phyloP scores from a whole-genome alignment of 2,797 vertebrate species.

The Lacerta viridis region DNA sequence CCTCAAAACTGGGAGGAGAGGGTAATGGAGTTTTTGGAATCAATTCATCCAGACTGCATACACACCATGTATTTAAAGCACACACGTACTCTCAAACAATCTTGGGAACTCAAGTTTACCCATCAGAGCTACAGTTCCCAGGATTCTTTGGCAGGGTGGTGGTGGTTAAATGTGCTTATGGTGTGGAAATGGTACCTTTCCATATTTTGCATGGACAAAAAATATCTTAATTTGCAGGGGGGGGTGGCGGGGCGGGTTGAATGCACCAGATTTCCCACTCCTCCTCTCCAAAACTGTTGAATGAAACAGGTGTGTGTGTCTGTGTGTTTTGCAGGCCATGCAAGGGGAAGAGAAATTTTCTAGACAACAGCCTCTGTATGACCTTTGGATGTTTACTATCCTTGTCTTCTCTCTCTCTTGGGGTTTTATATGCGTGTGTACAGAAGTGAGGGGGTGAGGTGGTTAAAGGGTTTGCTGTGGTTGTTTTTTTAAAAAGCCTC shows the following conservation, averaged over 20 bases:
- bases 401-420: background rate
- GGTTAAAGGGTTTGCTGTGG: background rate
- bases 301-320: background rate
- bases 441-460: background rate
- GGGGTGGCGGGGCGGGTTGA: too few species aligned
- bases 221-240: background rate
- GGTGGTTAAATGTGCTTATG: too few species aligned
- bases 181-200: background rate
- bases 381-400: constrained; percentile 32
- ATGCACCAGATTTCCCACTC: background rate
- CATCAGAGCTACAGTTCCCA: too few species aligned
- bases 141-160: too few species aligned
- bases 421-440: background rate
- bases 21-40: too few species aligned
- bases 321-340: background rate
- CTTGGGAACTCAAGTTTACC: too few species aligned
- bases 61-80: too few species aligned
- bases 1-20: too few species aligned
- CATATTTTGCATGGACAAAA: background rate
- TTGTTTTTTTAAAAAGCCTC: background rate
- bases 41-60: too few species aligned
- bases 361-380: background rate
- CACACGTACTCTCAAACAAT: too few species aligned
- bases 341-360: background rate
- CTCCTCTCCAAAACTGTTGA: background rate